Evolutionary conservation across 2,113 vertebrate genomes (phyloP), one percentile per base, ranked within the genome.

Genomic region (Nannobrachium achirus): DNA sequence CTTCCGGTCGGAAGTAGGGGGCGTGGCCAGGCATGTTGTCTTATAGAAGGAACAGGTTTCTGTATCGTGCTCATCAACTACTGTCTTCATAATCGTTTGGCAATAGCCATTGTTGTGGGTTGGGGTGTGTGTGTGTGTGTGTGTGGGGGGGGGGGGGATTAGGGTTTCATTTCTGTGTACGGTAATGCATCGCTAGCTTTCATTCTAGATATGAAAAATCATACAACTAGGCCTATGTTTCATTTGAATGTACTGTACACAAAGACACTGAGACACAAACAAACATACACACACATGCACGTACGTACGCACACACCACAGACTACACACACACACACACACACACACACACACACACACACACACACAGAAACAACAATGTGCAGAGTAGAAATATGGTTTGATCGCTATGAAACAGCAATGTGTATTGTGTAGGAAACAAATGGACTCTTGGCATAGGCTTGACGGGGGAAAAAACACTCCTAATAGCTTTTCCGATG

Each of bases 401-500:
- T 40, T 20, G 25, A 25, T 63, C 6, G 0, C 38, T 66, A 33
- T 33, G 52, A 46, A 56, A 64, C 45, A 69, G n/a, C 61, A 71
- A 69, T 83, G 60, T 75, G 44, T 38, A 62, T n/a, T 15, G 46
- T 38, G 52, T 69, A 45, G 65, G 45, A 49, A 66, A 62, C 58
- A 81, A 79, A 81, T 13, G 4, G 19, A 20, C 67, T 64, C 1
- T 18, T 51, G 39, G 25, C 46, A 68, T 56, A 49, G 42, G 51
- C 48, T 57, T 11, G 20, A n/a, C n/a, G 4, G 4, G 20, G 52
- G 25, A 40, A 39, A 53, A 78, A 84, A 81, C 74, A 66, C 61
- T 76, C 68, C 64, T 82, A 84, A 87, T 86, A 63, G 57, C 25
- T 78, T 75, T 79, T 73, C 69, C 69, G 73, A 8, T 71, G 50